These are phyloP conservation scores for Troides aeacus DNA, from an alignment of 2,888 invertebrate genomes.

Conservation along the genomic window DNA sequence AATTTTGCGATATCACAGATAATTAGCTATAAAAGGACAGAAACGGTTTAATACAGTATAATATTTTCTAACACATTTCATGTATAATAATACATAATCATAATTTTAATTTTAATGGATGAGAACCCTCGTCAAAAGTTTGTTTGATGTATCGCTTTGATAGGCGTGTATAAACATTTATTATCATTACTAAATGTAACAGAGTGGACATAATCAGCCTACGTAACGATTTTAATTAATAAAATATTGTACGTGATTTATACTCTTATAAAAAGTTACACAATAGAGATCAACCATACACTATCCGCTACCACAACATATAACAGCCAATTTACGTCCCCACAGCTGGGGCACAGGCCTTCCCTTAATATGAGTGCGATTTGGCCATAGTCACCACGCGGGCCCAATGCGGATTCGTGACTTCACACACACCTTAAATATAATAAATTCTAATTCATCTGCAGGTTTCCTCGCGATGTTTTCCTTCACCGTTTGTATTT, in stretches of 20 bases:
- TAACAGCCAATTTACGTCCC: no score
- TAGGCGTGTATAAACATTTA: slow-evolving; percentile 4
- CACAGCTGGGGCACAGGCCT: no score
- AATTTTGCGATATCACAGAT: no score
- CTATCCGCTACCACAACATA: no score
- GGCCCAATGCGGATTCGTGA: no score
- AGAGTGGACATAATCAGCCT: neutral
- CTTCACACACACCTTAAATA: no score
- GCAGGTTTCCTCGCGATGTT: no score
- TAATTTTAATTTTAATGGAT: slow-evolving; percentile 4
- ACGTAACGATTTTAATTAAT: neutral
- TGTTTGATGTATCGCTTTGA: slow-evolving; percentile 7
- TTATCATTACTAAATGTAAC: slow-evolving; percentile 1
- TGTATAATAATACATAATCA: neutral
- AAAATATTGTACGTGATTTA: neutral
- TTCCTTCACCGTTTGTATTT: no score
- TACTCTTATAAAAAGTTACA: neutral
- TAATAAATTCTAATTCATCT: no score
- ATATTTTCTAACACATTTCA: neutral
- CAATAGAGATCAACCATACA: neutral
- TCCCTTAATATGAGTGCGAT: no score
- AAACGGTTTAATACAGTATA: neutral
- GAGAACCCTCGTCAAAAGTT: slow-evolving; percentile 13
- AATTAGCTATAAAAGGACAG: neutral
- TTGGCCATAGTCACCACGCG: no score